Evolutionary conservation across 1,140 invertebrate genomes (phyloP).

Genomic region (Episyrphus balteatus): DNA sequence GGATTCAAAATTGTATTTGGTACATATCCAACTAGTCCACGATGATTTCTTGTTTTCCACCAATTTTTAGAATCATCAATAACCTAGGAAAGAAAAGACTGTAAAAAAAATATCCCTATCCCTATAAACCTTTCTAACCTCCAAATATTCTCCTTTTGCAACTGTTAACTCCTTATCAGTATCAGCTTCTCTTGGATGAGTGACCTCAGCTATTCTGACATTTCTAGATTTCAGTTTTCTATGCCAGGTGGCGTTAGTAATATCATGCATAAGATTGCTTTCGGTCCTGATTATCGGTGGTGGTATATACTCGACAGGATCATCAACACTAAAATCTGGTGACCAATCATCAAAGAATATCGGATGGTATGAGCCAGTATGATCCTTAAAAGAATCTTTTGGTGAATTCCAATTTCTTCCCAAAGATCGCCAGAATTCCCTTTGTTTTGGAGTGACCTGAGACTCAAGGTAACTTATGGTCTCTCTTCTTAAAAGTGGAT

Average conservation of each 20-base stretch:
- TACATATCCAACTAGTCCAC: constrained; percentile 81
- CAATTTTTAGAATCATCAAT: constrained; percentile 92
- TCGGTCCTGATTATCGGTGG: constrained; percentile 11
- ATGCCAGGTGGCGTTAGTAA: constrained; percentile 23
- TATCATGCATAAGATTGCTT: constrained; percentile 7
- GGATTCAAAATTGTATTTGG: constrained; percentile 91
- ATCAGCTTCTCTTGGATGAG: constrained; percentile 83
- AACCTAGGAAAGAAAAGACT: constrained; percentile 46
- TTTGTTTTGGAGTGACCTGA: constrained; percentile 15
- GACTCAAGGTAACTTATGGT: constrained; percentile 19
- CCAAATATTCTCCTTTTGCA: constrained; percentile 84
- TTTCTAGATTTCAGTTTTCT: constrained; percentile 24
- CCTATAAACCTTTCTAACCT: constrained; percentile 47
- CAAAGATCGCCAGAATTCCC: constrained; percentile 22
- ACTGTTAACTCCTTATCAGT: constrained; percentile 96
- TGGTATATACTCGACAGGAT: constrained; percentile 22
- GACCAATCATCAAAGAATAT: constrained; percentile 35
- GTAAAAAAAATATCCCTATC: neutral
- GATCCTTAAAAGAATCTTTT: constrained; percentile 31
- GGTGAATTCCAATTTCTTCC: constrained; percentile 27
- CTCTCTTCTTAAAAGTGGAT: constrained; percentile 25
- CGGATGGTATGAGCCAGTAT: constrained; percentile 26
- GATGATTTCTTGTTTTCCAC: constrained; percentile 92
- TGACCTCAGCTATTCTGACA: constrained; percentile 46
- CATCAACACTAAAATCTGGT: constrained; percentile 31